Conservation (phyloP, 2,888 invertebrate species). For the Laothoe populi region DNA sequence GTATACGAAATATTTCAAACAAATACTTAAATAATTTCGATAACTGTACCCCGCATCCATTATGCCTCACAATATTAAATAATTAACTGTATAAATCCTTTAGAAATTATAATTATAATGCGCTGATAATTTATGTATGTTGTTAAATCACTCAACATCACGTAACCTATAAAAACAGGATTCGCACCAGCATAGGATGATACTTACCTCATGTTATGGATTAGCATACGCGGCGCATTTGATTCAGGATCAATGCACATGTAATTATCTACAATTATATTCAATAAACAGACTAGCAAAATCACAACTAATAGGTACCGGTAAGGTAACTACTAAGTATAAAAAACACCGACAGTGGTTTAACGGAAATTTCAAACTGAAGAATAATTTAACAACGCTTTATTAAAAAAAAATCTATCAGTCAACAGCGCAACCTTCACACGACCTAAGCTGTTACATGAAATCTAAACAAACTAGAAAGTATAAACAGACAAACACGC, state of each 20-base stretch:
- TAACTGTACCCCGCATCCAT: not conserved
- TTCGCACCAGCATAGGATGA: not conserved
- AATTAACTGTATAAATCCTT: not conserved
- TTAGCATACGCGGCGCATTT: conserved; percentile 9
- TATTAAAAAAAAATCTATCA: not conserved
- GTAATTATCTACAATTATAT: not conserved
- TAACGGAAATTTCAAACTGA: not conserved
- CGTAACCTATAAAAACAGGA: not conserved
- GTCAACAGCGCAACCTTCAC: not conserved
- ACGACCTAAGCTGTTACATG: conserved; percentile 5
- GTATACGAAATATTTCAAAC: not conserved
- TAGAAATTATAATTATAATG: not conserved
- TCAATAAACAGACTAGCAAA: not conserved
- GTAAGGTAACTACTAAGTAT: not conserved
- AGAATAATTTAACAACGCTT: too few species aligned
- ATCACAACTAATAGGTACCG: not conserved
- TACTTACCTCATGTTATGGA: not conserved
- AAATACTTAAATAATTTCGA: not conserved
- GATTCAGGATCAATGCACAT: not conserved
- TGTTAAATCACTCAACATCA: not conserved
- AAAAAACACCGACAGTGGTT: too few species aligned
- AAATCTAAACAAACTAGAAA: conserved; percentile 19
- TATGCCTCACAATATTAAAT: not conserved
- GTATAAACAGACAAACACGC: conserved; percentile 19
- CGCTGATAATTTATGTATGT: not conserved